These are phyloP conservation scores for Gadus macrocephalus DNA, from an alignment of 2,113 vertebrate genomes.

Conservation along the genomic window DNA sequence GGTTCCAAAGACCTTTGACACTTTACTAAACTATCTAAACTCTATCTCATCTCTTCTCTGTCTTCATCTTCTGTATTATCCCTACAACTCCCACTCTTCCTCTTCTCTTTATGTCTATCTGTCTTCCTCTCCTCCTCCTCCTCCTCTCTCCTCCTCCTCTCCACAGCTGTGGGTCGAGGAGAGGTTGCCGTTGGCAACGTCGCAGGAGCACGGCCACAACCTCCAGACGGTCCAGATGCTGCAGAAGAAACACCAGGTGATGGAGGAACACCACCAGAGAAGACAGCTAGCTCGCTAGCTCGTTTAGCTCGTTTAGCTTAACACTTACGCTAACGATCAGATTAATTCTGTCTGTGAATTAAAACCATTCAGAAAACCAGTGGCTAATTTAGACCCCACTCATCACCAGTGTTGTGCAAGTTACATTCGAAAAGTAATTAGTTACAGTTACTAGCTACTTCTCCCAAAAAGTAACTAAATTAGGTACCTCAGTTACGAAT, in stretches of 20 bases:
- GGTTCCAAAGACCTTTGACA: no score
- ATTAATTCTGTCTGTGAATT: no score
- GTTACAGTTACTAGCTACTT: background rate
- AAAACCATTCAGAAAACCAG: no score
- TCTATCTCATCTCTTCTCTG: background rate
- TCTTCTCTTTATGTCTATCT: background rate
- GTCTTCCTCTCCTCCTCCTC: background rate
- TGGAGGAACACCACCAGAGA: background rate
- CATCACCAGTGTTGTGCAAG: no score
- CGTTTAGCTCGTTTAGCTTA: no score
- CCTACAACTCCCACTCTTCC: background rate
- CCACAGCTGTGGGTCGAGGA: constrained; percentile 91
- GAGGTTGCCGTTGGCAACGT: constrained; percentile 82
- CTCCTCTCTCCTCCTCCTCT: constrained; percentile 3
- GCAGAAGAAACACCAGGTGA: constrained; percentile 90
- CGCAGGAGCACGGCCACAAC: constrained; percentile 82
- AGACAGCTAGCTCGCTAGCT: no score
- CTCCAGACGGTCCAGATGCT: constrained; percentile 88
- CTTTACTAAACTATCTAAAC: no score
- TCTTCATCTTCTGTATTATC: background rate
- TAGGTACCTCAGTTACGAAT: no score
- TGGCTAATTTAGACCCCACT: no score
- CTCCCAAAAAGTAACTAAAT: background rate
- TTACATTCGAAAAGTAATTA: no score
- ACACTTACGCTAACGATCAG: no score